phyloP scores from a whole-genome alignment of 92 coral and sea anemone genomes.

The Phenganax stokvisi region DNA sequence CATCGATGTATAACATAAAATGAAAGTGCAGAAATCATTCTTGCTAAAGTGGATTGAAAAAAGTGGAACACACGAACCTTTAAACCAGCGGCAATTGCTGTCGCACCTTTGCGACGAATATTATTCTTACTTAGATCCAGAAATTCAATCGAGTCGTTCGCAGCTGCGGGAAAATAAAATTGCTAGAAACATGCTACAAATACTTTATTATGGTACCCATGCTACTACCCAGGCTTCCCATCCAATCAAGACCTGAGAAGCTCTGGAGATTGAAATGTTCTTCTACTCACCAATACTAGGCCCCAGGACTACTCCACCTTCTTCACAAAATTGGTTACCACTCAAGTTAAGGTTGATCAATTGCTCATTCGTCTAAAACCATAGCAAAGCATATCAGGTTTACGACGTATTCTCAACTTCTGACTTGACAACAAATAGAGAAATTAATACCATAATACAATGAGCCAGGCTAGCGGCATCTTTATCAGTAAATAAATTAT shows the following conservation, averaged over 20 bases:
- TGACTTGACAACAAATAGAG: not conserved
- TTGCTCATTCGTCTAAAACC: constrained; percentile 75
- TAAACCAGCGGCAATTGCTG: constrained; percentile 71
- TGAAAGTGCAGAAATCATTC: not conserved
- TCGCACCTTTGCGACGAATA: constrained; percentile 74
- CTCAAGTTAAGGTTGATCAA: constrained; percentile 68
- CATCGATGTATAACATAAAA: not conserved
- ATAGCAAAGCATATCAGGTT: not conserved
- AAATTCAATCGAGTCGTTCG: constrained; percentile 81
- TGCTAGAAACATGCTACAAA: not conserved
- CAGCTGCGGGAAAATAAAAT: constrained; percentile 45
- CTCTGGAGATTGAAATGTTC: not conserved
- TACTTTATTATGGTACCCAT: too few species aligned
- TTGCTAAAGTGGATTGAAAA: not conserved
- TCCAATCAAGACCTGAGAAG: not conserved
- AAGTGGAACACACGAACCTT: constrained; percentile 50
- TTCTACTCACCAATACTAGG: constrained; percentile 70
- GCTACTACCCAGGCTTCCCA: too few species aligned
- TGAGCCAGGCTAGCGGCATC: constrained; percentile 59
- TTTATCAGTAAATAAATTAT: constrained; percentile 67
- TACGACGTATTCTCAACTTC: not conserved
- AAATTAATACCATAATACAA: constrained; percentile 58
- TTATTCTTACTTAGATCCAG: constrained; percentile 90
- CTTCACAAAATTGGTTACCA: constrained; percentile 79
- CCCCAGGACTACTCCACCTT: constrained; percentile 74